Conservation (phyloP, 2,888 invertebrate genomes). For the Sphaeridia pumilis region DNA sequence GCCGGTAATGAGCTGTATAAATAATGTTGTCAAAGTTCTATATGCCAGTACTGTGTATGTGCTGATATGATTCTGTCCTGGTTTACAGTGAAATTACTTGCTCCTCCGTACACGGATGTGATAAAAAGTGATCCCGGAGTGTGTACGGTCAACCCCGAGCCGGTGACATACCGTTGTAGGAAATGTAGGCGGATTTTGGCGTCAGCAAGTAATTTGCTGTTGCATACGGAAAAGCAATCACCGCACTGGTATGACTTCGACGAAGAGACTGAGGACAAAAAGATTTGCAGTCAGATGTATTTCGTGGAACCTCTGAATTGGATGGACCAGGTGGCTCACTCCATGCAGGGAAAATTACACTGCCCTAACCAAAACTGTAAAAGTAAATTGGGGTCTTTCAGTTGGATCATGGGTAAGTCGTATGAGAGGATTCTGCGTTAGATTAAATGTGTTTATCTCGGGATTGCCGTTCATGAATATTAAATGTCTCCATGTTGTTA, state of each 20-base stretch:
- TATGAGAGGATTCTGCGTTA: too few species aligned
- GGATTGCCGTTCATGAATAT: not conserved
- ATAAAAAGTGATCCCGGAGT: constrained; percentile 69
- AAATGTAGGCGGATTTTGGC: constrained; percentile 71
- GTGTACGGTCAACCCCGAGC: constrained; percentile 60
- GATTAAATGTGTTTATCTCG: too few species aligned
- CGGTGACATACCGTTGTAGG: constrained; percentile 70
- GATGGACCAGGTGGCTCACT: constrained; percentile 62
- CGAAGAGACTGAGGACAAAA: not conserved
- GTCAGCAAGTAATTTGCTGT: constrained; percentile 62
- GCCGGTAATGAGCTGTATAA: constrained; percentile 47
- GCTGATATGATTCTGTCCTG: constrained; percentile 8
- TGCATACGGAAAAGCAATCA: constrained; percentile 51
- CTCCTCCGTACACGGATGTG: constrained; percentile 62
- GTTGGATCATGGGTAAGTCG: constrained; percentile 68
- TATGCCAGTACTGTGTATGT: not conserved
- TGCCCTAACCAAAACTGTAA: constrained; percentile 63
- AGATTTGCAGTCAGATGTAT: constrained; percentile 57
- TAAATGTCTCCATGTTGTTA: not conserved
- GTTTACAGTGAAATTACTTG: constrained; percentile 61
- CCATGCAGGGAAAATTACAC: constrained; percentile 66
- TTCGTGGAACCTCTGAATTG: constrained; percentile 83
- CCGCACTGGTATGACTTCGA: constrained; percentile 44
- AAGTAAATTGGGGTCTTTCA: constrained; percentile 76
- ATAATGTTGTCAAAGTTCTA: not conserved